phyloP scores from a whole-genome alignment of 2,888 invertebrate species.

The Ditula angustiorana region DNA sequence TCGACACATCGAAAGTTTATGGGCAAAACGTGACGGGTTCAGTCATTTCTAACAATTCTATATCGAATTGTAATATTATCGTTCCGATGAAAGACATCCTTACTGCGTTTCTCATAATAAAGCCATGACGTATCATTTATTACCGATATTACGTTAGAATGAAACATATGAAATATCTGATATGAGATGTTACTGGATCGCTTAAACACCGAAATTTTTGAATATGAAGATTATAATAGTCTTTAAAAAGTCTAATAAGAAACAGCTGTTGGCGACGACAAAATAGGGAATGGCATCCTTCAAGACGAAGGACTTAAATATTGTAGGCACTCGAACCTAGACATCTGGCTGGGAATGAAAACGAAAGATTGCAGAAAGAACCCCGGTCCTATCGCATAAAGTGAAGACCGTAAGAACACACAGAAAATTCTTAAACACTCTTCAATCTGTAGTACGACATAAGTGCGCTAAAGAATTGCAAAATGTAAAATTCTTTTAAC shows the following conservation, averaged over 20 bases:
- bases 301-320: too few species aligned
- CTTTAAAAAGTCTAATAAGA: too few species aligned
- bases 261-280: neutral
- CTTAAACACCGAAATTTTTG: neutral
- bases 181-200: too few species aligned
- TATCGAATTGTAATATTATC: constrained; percentile 11
- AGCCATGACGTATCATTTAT: neutral
- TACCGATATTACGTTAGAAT: neutral
- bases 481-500: too few species aligned
- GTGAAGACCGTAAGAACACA: neutral
- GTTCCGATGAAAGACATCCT: constrained; percentile 13
- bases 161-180: neutral
- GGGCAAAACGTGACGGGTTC: neutral
- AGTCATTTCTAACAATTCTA: neutral
- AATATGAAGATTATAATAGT: neutral
- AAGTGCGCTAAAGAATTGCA: too few species aligned
- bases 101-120: constrained; percentile 3
- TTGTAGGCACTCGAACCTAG: neutral
- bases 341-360: neutral
- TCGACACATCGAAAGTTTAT: constrained; percentile 10
- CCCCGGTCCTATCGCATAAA: neutral
- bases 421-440: neutral
- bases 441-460: too few species aligned
- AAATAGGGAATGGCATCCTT: neutral
- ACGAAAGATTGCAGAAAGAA: neutral